These are phyloP conservation scores for Drosophila atroscutellata DNA, from an alignment of 2,888 invertebrate species.

Conservation along the genomic window DNA sequence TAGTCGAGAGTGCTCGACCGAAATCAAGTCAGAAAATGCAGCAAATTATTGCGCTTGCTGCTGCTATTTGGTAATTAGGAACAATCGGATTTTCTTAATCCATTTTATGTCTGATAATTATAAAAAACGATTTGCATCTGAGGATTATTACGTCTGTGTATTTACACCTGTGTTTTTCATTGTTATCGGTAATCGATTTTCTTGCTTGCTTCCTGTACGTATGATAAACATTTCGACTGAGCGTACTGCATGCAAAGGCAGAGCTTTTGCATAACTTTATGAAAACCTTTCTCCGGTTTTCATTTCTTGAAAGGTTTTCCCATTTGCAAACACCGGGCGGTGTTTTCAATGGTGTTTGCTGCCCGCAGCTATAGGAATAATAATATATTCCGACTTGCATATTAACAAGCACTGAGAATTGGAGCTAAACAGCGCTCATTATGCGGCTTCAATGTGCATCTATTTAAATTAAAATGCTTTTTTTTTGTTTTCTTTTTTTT, in stretches of 20 bases:
- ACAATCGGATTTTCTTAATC: background rate
- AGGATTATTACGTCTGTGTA: background rate
- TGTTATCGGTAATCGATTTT: background rate
- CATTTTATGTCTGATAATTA: background rate
- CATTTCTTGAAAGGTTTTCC: background rate
- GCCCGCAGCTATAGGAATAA: constrained; percentile 37
- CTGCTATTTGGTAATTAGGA: background rate
- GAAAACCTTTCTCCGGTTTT: background rate
- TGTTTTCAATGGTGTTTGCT: constrained; percentile 10
- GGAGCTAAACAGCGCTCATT: constrained; percentile 67
- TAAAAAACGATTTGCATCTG: background rate
- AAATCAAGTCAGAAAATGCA: background rate
- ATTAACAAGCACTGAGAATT: constrained; percentile 65
- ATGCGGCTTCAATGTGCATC: constrained; percentile 53
- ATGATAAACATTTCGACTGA: background rate
- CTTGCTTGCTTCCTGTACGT: background rate
- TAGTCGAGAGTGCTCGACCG: background rate
- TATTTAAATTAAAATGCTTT: constrained; percentile 69
- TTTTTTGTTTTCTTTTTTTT: constrained; percentile 35
- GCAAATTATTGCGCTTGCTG: background rate
- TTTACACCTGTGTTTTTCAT: too few relatives aligned
- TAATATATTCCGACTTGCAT: constrained; percentile 55
- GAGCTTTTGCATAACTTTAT: background rate
- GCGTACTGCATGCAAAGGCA: background rate
- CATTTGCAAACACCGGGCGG: background rate